Conservation (phyloP, 2,797 vertebrate genomes). For the Sebastiscus albofasciatus region DNA sequence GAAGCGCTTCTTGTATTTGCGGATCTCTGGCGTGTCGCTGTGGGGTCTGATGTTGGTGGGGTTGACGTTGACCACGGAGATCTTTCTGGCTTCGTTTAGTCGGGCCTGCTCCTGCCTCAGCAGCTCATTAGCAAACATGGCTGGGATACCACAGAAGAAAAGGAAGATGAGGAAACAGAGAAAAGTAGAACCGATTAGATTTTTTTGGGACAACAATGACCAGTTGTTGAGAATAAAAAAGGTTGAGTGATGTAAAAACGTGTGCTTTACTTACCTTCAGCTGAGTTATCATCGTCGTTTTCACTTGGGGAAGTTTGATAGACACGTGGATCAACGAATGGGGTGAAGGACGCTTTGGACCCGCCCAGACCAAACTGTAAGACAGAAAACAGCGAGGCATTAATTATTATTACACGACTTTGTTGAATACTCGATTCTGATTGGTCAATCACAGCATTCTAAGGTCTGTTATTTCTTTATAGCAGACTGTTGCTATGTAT, state of each 20-base stretch:
- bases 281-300: slow-evolving; percentile 84
- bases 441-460: too few species aligned
- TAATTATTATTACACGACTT: too few species aligned
- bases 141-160: slow-evolving; percentile 62
- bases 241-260: neutral
- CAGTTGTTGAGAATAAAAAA: neutral
- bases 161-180: neutral
- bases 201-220: neutral
- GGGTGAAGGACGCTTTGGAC: slow-evolving; percentile 94
- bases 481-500: too few species aligned
- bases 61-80: slow-evolving; percentile 98
- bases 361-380: slow-evolving; percentile 91
- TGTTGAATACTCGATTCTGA: too few species aligned
- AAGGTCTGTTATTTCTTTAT: too few species aligned
- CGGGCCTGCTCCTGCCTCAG: slow-evolving; percentile 95
- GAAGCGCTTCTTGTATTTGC: slow-evolving; percentile 99
- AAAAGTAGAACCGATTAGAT: neutral
- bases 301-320: slow-evolving; percentile 95
- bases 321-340: slow-evolving; percentile 93
- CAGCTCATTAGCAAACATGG: slow-evolving; percentile 93
- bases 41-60: slow-evolving; percentile 98
- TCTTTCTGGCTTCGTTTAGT: slow-evolving; percentile 96
- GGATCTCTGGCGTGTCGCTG: slow-evolving; percentile 97
- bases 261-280: slow-evolving; percentile 80
- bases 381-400: neutral